Conservation (phyloP, 2,888 invertebrate genomes). For the Amblyjoppa proteus region DNA sequence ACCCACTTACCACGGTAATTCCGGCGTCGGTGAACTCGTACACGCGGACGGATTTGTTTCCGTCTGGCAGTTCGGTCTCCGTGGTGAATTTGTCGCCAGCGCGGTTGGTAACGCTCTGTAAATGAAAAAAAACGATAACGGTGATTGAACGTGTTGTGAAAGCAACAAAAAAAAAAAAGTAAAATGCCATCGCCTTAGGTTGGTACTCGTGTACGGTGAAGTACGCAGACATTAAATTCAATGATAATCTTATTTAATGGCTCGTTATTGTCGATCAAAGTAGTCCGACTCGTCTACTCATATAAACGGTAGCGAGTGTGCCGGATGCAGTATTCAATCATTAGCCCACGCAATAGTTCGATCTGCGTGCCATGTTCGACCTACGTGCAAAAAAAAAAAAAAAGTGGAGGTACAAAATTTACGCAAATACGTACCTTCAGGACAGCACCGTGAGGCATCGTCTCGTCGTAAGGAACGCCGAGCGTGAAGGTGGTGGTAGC, state of each 20-base stretch:
- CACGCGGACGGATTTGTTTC: constrained; percentile 77
- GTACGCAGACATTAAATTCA: constrained; percentile 38
- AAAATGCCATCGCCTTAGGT: background rate
- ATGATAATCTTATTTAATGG: constrained; percentile 52
- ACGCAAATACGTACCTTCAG: constrained; percentile 78
- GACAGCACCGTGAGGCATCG: constrained; percentile 79
- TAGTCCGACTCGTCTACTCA: constrained; percentile 14
- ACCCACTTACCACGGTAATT: constrained; percentile 80
- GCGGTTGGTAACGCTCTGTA: constrained; percentile 79
- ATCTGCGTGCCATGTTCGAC: no score
- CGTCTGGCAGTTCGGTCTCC: constrained; percentile 76
- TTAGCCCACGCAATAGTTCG: background rate
- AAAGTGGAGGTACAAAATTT: constrained; percentile 7
- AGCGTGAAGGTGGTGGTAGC: constrained; percentile 79
- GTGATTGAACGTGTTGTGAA: constrained; percentile 14
- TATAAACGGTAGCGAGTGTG: constrained; percentile 29
- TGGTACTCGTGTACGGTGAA: background rate
- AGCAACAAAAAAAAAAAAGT: background rate
- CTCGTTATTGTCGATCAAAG: constrained; percentile 23
- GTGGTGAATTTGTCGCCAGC: constrained; percentile 79
- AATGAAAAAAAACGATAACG: constrained; percentile 44
- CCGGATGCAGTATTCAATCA: constrained; percentile 30
- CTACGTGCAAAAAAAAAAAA: background rate
- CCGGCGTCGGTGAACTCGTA: constrained; percentile 82
- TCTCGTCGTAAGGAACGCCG: constrained; percentile 82